Evolutionary conservation across 2,888 invertebrate genomes (phyloP), one percentile per base, ranked within the genome.

Genomic region (Cantharis lateralis): DNA sequence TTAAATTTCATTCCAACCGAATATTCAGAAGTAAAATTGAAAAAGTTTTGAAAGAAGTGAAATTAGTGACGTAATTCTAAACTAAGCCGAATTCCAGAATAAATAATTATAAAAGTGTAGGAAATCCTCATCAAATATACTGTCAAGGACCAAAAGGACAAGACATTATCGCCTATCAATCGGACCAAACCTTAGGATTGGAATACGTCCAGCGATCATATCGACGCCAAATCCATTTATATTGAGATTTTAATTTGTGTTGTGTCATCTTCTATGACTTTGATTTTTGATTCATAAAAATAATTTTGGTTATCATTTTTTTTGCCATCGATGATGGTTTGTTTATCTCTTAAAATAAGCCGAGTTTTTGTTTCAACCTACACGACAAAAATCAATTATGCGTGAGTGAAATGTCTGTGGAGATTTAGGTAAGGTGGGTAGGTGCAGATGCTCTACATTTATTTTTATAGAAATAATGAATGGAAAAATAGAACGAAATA

Each of bases 211-310:
- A 82, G 81, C 79, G 87, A 87, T 87, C 82, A 83, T 86, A 87
- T 87, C 87, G 82, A 80, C 79, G 80, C 85, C 84, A 87, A 87
- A 87, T 86, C 86, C 86, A 87, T 87, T 87, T 87, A 87, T 87
- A 87, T 86, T 87, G 87, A 87, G 87, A 87, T 87, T 87, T 83
- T 81, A 83, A 83, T 86, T 87, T 85, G 78, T 86, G 87, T 86
- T 84, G 82, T 84, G 87, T 87, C 87, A 87, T 85, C 83, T 82
- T 84, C 81, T 78, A 80, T 83, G 82, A 83, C 82, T 83, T 79
- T 81, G 81, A 76, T 81, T 79, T 81, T 74, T 78, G 72, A 75
- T 78, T 48, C 48, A 48, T 48, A 48, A 48, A 48, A 48, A 9
- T 24, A 24, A 48, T 48, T n/a, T 75, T 66, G 75, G 15, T 64